Percentiles rank a stretch among this genome's conserved stretches.
phyloP scores from a whole-genome alignment of 1,140 invertebrate species.

The Helicoverpa zea region DNA sequence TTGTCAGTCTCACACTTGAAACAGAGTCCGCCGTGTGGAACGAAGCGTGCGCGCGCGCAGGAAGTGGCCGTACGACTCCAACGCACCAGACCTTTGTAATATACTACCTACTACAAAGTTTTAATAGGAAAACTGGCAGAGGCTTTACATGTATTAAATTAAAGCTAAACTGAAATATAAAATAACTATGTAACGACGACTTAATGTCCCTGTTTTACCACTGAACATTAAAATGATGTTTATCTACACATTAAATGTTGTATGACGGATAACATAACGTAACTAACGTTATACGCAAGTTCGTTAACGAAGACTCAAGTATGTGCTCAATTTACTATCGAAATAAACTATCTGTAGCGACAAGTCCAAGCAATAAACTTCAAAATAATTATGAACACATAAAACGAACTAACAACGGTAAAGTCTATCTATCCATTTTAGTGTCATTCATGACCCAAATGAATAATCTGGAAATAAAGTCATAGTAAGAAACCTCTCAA shows the following conservation, averaged over 20 bases:
- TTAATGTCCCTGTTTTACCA: neutral
- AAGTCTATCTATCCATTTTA: neutral
- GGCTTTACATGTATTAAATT: neutral
- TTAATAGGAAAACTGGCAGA: neutral
- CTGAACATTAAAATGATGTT: constrained; percentile 26
- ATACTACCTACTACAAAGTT: neutral
- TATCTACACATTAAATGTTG: neutral
- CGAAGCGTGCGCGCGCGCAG: constrained; percentile 62
- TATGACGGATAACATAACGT: neutral
- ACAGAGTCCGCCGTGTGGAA: constrained; percentile 57
- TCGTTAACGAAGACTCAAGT: neutral
- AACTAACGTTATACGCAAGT: constrained; percentile 4
- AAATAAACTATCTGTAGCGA: constrained; percentile 3
- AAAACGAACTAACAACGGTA: neutral
- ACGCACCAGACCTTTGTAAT: constrained; percentile 21
- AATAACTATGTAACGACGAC: neutral
- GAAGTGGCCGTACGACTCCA: constrained; percentile 63
- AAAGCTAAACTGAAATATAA: neutral
- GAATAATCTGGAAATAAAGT: neutral
- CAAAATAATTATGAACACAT: neutral
- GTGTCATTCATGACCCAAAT: neutral
- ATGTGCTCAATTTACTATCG: constrained; percentile 8
- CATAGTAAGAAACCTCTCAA: constrained; percentile 4
- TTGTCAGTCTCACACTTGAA: constrained; percentile 11
- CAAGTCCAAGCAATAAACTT: neutral